These are phyloP conservation scores for Apodemia zela DNA, from an alignment of 2,888 invertebrate genomes.

Conservation along the genomic window DNA sequence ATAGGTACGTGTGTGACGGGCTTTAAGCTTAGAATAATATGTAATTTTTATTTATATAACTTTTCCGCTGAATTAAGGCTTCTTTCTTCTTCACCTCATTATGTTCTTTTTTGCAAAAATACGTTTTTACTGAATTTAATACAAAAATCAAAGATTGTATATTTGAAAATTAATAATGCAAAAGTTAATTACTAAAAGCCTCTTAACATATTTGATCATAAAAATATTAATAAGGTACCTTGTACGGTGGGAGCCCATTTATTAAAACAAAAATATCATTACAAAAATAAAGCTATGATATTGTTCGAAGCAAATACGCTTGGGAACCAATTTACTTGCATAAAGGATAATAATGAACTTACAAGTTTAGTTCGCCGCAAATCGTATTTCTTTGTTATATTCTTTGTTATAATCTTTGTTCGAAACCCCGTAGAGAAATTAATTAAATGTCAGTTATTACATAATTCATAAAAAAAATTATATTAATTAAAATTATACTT, in stretches of 20 bases:
- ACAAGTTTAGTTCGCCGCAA: slow-evolving; percentile 20
- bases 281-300: not conserved
- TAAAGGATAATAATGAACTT: slow-evolving; percentile 37
- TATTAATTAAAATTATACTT: too few species aligned
- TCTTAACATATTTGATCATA: not conserved
- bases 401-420: not conserved
- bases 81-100: too few species aligned
- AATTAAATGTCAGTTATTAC: slow-evolving; percentile 10
- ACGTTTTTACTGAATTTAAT: too few species aligned
- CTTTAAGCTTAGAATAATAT: too few species aligned
- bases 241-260: not conserved
- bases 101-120: too few species aligned
- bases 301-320: slow-evolving; percentile 25
- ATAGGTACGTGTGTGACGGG: too few species aligned
- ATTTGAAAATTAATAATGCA: too few species aligned
- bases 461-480: not conserved
- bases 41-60: too few species aligned
- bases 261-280: not conserved
- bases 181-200: not conserved
- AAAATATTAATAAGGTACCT: not conserved
- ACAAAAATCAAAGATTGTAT: too few species aligned
- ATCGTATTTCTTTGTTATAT: not conserved
- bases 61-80: too few species aligned
- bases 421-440: not conserved
- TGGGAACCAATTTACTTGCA: slow-evolving; percentile 38